Conservation (phyloP, 2,888 invertebrate species). For the Napeogenes sylphis region DNA sequence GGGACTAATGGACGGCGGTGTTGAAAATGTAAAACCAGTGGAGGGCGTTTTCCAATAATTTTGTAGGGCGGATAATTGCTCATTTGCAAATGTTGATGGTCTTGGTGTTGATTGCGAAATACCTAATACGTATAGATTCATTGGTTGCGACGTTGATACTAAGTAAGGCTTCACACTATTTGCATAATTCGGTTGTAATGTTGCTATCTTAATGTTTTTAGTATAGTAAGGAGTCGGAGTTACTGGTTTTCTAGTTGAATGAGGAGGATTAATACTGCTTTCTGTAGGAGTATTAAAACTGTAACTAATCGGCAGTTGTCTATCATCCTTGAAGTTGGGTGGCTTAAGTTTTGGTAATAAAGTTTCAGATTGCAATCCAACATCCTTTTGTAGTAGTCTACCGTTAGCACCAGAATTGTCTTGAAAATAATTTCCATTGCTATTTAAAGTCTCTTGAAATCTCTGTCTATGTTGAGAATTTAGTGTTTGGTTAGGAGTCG, state of each 20-base stretch:
- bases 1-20: conserved; percentile 48
- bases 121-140: conserved; percentile 37
- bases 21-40: conserved; percentile 42
- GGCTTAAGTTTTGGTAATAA: conserved; percentile 57
- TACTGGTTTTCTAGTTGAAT: conserved; percentile 48
- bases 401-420: conserved; percentile 32
- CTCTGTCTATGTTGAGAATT: background rate
- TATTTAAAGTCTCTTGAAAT: conserved; percentile 10
- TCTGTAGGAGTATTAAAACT: conserved; percentile 54
- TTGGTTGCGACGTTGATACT: conserved; percentile 46
- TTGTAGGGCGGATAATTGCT: conserved; percentile 60
- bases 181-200: conserved; percentile 41
- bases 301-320: conserved; percentile 63
- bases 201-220: conserved; percentile 51
- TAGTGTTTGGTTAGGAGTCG: background rate
- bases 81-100: conserved; percentile 57
- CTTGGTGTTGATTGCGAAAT: conserved; percentile 56
- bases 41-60: conserved; percentile 59
- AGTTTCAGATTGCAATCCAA: conserved; percentile 43
- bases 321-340: conserved; percentile 69
- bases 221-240: conserved; percentile 42
- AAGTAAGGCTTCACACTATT: conserved; percentile 52
- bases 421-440: conserved; percentile 36
- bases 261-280: conserved; percentile 42
- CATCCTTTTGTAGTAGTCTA: conserved; percentile 39